Percentiles rank a stretch among this genome's conserved stretches.
These are phyloP conservation scores for Monoplex corrugatus DNA, from an alignment of 2,888 invertebrate genomes.

Conservation along the genomic window DNA sequence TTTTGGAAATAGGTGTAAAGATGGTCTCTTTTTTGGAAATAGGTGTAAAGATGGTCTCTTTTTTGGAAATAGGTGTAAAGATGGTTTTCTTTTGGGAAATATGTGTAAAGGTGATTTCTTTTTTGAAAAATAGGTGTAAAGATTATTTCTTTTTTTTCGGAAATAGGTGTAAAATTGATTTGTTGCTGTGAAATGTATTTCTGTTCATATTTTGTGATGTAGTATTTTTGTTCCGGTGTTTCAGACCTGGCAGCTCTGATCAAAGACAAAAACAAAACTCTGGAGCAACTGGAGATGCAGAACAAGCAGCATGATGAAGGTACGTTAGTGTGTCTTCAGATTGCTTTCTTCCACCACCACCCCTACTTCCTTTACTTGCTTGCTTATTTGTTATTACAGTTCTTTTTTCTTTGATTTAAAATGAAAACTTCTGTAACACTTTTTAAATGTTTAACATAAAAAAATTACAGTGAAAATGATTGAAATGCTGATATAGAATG, in stretches of 20 bases:
- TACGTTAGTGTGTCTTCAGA: too few relatives aligned
- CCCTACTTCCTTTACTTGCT: background rate
- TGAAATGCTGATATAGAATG: too few relatives aligned
- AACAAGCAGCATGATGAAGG: slow-evolving; percentile 75
- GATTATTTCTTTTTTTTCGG: too few relatives aligned
- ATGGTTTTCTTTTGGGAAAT: too few relatives aligned
- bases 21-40: too few relatives aligned
- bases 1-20: too few relatives aligned
- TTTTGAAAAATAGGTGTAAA: too few relatives aligned
- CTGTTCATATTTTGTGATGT: background rate
- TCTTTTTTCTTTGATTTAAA: background rate
- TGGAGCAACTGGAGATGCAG: slow-evolving; percentile 73
- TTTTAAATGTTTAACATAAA: background rate
- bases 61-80: too few relatives aligned
- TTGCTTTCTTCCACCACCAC: background rate
- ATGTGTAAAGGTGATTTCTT: too few relatives aligned
- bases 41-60: too few relatives aligned
- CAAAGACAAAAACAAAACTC: slow-evolving; percentile 74
- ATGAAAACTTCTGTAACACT: background rate
- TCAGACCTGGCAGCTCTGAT: slow-evolving; percentile 74
- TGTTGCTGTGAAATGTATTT: too few relatives aligned
- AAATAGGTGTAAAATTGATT: too few relatives aligned
- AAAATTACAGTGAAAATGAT: background rate
- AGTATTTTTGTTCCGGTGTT: slow-evolving; percentile 41
- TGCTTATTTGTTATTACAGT: background rate